phyloP scores from a whole-genome alignment of 2,797 vertebrate genomes.

The Fistularia tabacaria region DNA sequence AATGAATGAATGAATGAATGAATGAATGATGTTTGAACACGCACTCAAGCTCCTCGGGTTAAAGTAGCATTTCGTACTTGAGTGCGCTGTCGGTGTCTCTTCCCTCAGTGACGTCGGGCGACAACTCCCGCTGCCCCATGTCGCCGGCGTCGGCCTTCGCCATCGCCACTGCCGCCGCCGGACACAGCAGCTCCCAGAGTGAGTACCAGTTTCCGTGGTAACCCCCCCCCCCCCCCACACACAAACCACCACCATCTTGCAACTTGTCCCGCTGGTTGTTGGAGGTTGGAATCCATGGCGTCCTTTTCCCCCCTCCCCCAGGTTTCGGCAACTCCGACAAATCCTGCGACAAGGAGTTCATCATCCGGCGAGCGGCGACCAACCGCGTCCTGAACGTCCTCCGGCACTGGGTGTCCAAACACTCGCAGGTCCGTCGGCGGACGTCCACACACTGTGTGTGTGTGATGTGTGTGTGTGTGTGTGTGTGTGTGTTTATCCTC shows the following conservation, averaged over 20 bases:
- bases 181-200: constrained; percentile 87
- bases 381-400: constrained; percentile 95
- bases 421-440: constrained; percentile 83
- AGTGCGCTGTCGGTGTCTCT: neutral
- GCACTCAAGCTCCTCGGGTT: neutral
- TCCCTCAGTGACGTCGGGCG: constrained; percentile 76
- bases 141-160: constrained; percentile 93
- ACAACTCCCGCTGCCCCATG: constrained; percentile 83
- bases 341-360: constrained; percentile 92
- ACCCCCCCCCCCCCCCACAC: too few species aligned
- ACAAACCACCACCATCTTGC: too few species aligned
- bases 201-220: constrained; percentile 37
- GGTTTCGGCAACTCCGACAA: constrained; percentile 86
- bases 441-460: neutral
- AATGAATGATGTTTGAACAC: too few species aligned
- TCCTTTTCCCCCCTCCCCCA: constrained; percentile 36
- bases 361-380: constrained; percentile 92
- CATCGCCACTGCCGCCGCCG: constrained; percentile 91
- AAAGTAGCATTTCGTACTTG: neutral
- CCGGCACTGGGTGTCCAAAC: constrained; percentile 97
- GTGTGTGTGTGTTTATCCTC: too few species aligned
- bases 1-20: too few species aligned
- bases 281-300: too few species aligned
- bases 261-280: too few species aligned
- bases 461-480: too few species aligned